Base-by-base conservation (phyloP, 2,888 invertebrate species). In the Plagodis pulveraria region DNA sequence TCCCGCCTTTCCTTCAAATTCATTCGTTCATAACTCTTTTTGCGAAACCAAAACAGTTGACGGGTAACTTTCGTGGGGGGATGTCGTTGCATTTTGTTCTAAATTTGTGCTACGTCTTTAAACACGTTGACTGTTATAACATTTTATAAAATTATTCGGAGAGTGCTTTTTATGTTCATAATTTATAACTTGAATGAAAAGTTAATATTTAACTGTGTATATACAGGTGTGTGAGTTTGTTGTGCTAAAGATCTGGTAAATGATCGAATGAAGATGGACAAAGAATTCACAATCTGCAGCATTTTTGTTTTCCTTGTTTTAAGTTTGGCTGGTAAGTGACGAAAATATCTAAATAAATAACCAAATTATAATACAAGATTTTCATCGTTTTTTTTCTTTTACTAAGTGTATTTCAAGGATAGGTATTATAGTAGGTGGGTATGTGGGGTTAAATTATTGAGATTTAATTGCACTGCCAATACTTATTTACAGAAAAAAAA, bases 311-410 rank as follows among this genome's bases (percentile, higher is more conserved):
- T 84, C 61, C 62, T 82, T 50, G 61, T 73, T 56, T 45, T 84
- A 49, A 76, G 75, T 70, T 62, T 74, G 57, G 72, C 78, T 40
- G 86, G 89, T 89, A 81, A 86, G 87, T 80, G 58, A 36, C 22
- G 22, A 22, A 22, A 22, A 4, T 2, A 4, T 2, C 22, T 22
- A 22, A 22, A 22, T n/a, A n/a, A n/a, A n/a, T n/a, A n/a, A n/a
- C n/a, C n/a, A n/a, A n/a, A n/a, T n/a, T n/a, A n/a, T n/a, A n/a
- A n/a, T n/a, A n/a, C n/a, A n/a, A n/a, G n/a, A n/a, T n/a, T n/a
- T n/a, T n/a, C n/a, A n/a, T n/a, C n/a, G n/a, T n/a, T n/a, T n/a
- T n/a, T n/a, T n/a, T n/a, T n/a, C n/a, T n/a, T n/a, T n/a, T n/a
- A n/a, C n/a, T n/a, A 22, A n/a, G n/a, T n/a, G n/a, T 22, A 22